Conservation (phyloP, 2,113 vertebrate genomes). For the Jaculus jaculus region DNA sequence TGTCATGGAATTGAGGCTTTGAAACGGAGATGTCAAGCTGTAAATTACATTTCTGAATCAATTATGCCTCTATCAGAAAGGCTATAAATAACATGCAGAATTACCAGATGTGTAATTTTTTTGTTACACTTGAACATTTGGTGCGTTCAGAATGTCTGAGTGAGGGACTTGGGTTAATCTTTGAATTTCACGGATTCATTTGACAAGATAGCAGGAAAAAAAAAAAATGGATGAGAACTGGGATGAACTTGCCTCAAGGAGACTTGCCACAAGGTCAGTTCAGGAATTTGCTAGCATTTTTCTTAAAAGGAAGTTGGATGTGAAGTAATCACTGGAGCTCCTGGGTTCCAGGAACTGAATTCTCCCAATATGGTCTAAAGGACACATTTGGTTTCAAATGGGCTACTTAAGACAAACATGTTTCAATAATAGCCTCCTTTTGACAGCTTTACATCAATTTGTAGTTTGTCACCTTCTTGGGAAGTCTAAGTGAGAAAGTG, state of each 20-base stretch:
- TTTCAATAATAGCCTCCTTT: slow-evolving; percentile 42
- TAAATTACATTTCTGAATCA: slow-evolving; percentile 87
- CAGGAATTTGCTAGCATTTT: slow-evolving; percentile 42
- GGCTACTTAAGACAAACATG: slow-evolving; percentile 7
- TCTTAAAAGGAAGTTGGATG: slow-evolving; percentile 29
- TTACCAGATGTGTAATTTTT: slow-evolving; percentile 81
- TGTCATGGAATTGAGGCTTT: slow-evolving; percentile 83
- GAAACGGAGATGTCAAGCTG: slow-evolving; percentile 81
- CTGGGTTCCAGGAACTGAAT: not conserved
- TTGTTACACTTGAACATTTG: slow-evolving; percentile 79
- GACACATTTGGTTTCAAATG: slow-evolving; percentile 46
- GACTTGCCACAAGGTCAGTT: slow-evolving; percentile 62
- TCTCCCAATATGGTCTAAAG: not conserved
- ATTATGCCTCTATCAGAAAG: slow-evolving; percentile 80
- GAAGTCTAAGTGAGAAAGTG: slow-evolving; percentile 55
- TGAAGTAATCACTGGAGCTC: not conserved
- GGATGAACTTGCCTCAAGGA: slow-evolving; percentile 75
- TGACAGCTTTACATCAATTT: slow-evolving; percentile 48
- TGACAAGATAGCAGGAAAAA: slow-evolving; percentile 75
- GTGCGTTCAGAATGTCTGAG: slow-evolving; percentile 70
- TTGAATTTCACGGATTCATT: slow-evolving; percentile 77
- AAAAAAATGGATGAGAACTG: slow-evolving; percentile 63
- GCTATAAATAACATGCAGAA: slow-evolving; percentile 82
- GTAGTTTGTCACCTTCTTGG: slow-evolving; percentile 64
- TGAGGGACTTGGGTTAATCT: slow-evolving; percentile 78